Evolutionary conservation across 1,140 invertebrate species (phyloP), one percentile per base, ranked within the genome.

Genomic region (Linepithema humile): DNA sequence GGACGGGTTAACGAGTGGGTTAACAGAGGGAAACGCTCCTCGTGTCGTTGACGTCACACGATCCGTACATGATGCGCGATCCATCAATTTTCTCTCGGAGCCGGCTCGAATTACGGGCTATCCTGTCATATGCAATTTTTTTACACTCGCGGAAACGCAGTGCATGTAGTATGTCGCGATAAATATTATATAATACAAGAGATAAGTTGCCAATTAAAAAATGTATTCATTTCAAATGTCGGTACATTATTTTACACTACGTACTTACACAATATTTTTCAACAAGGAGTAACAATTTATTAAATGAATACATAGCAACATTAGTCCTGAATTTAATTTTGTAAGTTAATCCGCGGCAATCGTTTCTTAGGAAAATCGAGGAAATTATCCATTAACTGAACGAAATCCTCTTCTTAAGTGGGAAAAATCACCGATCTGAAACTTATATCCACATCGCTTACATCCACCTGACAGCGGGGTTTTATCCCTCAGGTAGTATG

Each of bases 1-100:
- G 75, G 48, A 72, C 65, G 69, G 72, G 64, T 87, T 83, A 87
- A 86, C 84, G 78, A 86, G 73, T 70, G 78, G 85, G 77, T 87
- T 83, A 77, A 82, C 77, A 83, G 84, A 83, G 62, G 78, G 65
- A 86, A 87, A 87, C 60, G 64, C 60, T 62, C 50, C 65, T 38
- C 73, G 85, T 35, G 45, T 53, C 40, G 64, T 86, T 87, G 45
- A 82, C 82, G 70, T 86, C 64, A 83, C 62, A 70, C 55, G 70
- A 74, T 55, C 53, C 69, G 77, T 26, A 40, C 45, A 23, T 57
- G 74, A 69, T 29, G 84, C 78, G 53, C 70, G 85, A 82, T 62
- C 55, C 55, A 62, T 83, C 72, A 86, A 87, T 88, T 88, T 87
- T 88, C 80, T 88, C 74, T 45, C 55, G 73, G 55, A 43, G 55